Evolutionary conservation across 2,113 vertebrate species (phyloP).

Genomic region (Crocuta crocuta): DNA sequence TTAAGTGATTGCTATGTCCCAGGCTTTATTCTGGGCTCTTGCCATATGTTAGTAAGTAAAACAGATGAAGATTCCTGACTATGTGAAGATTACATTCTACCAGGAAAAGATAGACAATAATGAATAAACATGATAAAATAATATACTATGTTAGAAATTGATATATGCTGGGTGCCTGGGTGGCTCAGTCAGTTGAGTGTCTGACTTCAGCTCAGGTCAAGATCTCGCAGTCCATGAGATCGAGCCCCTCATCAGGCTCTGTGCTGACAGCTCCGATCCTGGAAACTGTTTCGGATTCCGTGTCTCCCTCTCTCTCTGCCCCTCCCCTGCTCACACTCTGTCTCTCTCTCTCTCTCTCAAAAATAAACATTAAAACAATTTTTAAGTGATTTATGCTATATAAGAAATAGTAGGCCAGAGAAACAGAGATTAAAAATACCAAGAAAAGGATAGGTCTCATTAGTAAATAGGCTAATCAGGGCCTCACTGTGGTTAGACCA

Average conservation of each 20-base stretch:
- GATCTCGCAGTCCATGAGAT: too few relatives aligned
- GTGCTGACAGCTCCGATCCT: too few relatives aligned
- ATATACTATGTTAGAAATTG: not conserved
- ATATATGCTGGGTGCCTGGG: not conserved
- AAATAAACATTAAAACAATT: too few relatives aligned
- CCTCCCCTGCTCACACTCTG: too few relatives aligned
- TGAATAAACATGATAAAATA: not conserved
- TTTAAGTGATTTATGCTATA: not conserved
- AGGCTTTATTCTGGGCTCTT: slow-evolving; percentile 26
- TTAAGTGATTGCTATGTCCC: not conserved
- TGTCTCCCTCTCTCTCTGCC: too few relatives aligned
- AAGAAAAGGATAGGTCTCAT: not conserved
- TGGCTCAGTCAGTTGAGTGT: too few relatives aligned
- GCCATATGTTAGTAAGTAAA: slow-evolving; percentile 4
- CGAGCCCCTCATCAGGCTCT: too few relatives aligned
- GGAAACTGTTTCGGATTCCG: too few relatives aligned
- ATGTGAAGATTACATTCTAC: not conserved
- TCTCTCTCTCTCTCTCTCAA: too few relatives aligned
- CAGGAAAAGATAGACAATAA: slow-evolving; percentile 11
- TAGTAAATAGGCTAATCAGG: not conserved
- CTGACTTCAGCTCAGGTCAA: too few relatives aligned
- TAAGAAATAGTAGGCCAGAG: not conserved
- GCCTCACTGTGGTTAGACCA: not conserved
- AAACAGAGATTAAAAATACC: not conserved
- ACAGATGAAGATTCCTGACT: not conserved